phyloP scores from a whole-genome alignment of 2,888 invertebrate species.

The Cylindroiulus punctatus region DNA sequence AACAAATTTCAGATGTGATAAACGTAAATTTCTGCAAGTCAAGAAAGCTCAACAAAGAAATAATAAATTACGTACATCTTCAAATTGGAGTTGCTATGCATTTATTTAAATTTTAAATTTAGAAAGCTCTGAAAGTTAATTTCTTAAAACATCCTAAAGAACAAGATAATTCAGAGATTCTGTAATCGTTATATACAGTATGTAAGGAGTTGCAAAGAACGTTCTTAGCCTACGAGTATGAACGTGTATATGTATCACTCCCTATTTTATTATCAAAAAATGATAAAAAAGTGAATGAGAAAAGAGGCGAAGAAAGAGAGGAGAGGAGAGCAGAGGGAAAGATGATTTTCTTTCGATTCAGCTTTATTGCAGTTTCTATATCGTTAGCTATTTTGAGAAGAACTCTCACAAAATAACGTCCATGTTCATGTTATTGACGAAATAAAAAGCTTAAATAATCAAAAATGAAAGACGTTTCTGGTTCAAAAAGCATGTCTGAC shows the following conservation, averaged over 20 bases:
- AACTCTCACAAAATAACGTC: background rate
- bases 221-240: background rate
- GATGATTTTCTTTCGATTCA: conserved; percentile 45
- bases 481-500: background rate
- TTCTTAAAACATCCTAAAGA: no score
- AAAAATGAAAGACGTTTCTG: conserved; percentile 35
- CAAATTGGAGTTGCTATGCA: no score
- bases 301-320: background rate
- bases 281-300: background rate
- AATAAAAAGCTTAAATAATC: conserved; percentile 36
- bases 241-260: background rate
- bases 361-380: conserved; percentile 7
- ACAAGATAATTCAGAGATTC: no score
- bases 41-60: no score
- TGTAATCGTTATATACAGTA: no score
- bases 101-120: no score
- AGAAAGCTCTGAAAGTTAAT: no score
- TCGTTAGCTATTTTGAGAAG: background rate
- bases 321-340: background rate
- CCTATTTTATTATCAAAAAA: conserved; percentile 8
- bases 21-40: no score
- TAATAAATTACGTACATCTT: no score
- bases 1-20: no score
- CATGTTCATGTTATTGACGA: conserved; percentile 11
- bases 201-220: background rate